phyloP scores from a whole-genome alignment of 1,140 invertebrate species.

The Drosophila dunni region DNA sequence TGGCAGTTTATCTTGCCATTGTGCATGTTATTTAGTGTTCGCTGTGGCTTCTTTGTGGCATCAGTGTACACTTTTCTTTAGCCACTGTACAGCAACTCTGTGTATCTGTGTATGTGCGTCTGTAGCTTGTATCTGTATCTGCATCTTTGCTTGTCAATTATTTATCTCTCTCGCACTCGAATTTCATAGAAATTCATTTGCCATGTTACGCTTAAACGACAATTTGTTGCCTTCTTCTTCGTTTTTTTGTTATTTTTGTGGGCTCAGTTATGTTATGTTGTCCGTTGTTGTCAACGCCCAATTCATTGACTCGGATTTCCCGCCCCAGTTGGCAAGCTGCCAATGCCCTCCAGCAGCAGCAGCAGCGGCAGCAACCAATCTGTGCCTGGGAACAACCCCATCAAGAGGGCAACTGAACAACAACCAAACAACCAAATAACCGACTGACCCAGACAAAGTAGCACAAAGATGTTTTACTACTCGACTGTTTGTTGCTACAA shows the following conservation, averaged over 20 bases:
- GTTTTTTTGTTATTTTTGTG: neutral
- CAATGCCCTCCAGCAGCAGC: neutral
- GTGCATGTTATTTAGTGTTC: constrained; percentile 76
- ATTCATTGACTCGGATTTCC: constrained; percentile 60
- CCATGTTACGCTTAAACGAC: constrained; percentile 64
- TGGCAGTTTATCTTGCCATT: constrained; percentile 80
- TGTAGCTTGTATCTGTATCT: constrained; percentile 27
- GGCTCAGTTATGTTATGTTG: constrained; percentile 36
- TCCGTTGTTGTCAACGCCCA: constrained; percentile 63
- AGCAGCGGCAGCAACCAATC: constrained; percentile 35
- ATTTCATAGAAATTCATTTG: constrained; percentile 78
- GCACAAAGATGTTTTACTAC: constrained; percentile 78
- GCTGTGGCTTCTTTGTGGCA: constrained; percentile 57
- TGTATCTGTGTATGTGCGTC: neutral
- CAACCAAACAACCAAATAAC: constrained; percentile 50
- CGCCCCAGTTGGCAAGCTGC: constrained; percentile 35
- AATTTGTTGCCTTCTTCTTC: constrained; percentile 48
- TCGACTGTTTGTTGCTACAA: constrained; percentile 65
- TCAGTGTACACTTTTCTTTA: constrained; percentile 44
- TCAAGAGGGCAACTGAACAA: constrained; percentile 20
- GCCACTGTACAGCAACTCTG: constrained; percentile 5
- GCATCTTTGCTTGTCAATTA: constrained; percentile 33
- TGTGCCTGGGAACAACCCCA: constrained; percentile 26
- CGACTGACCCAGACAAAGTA: constrained; percentile 78
- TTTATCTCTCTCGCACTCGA: constrained; percentile 35